A percentile compares a stretch with the other conserved stretches of the same genome.
These are phyloP conservation scores for Protobothrops flavoviridis DNA, from an alignment of 2,113 vertebrate species.

Conservation along the genomic window DNA sequence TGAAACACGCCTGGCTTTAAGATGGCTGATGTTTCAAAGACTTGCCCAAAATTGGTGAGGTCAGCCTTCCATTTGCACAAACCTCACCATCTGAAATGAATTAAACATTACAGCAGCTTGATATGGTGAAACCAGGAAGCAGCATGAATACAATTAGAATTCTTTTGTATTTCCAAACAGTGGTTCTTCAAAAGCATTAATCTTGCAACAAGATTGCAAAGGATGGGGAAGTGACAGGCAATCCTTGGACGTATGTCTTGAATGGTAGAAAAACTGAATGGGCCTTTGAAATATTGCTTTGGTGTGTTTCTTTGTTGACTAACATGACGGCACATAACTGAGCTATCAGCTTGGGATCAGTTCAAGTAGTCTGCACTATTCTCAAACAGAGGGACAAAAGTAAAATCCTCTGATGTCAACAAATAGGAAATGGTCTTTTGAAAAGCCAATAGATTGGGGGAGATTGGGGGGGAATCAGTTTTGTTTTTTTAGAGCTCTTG, in stretches of 20 bases:
- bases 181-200: neutral
- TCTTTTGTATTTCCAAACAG: neutral
- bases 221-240: neutral
- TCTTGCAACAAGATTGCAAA: neutral
- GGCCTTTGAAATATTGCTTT: neutral
- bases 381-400: neutral
- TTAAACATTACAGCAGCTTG: neutral
- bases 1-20: neutral
- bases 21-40: neutral
- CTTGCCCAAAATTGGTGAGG: neutral
- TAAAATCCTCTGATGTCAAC: neutral
- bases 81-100: neutral
- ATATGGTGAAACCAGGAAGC: neutral
- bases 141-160: too few species aligned
- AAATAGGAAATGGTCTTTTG: neutral
- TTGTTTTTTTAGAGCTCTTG: conserved; percentile 36
- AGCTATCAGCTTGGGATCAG: neutral
- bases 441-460: neutral
- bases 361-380: neutral
- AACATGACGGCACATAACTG: neutral
- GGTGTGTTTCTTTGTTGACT: neutral
- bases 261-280: neutral
- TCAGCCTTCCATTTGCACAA: neutral
- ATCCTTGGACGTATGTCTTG: neutral
- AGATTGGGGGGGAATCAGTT: neutral